Conservation (phyloP, 2,797 vertebrate genomes). For the Cryptoprocta ferox region DNA sequence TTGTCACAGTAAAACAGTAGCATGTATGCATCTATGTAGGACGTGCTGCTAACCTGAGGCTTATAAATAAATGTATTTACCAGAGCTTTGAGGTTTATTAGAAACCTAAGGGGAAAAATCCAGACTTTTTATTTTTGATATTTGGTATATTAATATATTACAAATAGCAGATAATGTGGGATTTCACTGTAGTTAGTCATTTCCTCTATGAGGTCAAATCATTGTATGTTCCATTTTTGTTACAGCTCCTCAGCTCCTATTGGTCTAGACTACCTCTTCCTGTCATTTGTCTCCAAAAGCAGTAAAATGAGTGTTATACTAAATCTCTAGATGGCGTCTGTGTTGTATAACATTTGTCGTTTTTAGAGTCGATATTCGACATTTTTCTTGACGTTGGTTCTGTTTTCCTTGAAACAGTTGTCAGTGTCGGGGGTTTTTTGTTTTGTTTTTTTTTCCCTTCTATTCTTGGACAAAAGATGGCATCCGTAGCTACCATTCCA, state of each 20-base stretch:
- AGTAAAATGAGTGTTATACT: conserved; percentile 16
- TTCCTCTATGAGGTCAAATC: neutral
- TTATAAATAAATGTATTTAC: neutral
- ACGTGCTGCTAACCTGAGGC: neutral
- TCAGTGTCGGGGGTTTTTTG: neutral
- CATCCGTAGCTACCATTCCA: neutral
- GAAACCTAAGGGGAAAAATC: neutral
- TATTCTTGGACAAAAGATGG: neutral
- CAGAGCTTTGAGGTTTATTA: neutral
- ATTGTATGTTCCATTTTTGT: neutral
- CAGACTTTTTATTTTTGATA: conserved; percentile 29
- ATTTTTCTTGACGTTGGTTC: neutral
- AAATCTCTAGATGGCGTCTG: neutral
- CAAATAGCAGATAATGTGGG: conserved; percentile 26
- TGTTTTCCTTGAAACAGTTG: neutral
- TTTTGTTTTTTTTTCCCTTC: neutral
- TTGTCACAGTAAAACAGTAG: neutral
- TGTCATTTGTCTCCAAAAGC: neutral
- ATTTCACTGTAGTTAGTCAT: conserved; percentile 51
- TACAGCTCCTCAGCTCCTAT: neutral
- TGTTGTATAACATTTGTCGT: neutral
- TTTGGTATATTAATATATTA: conserved; percentile 29
- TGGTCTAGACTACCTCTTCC: neutral
- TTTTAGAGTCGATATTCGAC: conserved; percentile 1
- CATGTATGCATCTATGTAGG: neutral